A percentile compares a stretch with the other conserved stretches of the same genome.
Conservation (phyloP, 2,888 invertebrate species). For the Zygogramma bicolorata region DNA sequence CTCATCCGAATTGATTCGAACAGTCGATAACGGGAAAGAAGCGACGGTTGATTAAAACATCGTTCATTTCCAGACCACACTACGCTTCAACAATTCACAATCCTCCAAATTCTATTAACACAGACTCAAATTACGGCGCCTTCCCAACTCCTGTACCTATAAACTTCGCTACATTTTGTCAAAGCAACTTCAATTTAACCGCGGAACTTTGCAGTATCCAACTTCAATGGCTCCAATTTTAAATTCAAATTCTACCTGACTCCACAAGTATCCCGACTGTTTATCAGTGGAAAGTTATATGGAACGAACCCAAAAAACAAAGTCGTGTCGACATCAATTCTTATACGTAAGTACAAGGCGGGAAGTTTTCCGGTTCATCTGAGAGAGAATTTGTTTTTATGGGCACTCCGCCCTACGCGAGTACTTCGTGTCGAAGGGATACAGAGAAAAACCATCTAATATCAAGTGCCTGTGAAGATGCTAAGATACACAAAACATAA, state of each 20-base stretch:
- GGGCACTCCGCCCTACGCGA: slow-evolving; percentile 12
- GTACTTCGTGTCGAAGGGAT: not conserved
- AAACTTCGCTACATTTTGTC: slow-evolving; percentile 29
- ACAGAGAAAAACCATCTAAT: not conserved
- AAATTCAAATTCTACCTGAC: slow-evolving; percentile 33
- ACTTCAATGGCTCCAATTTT: slow-evolving; percentile 29
- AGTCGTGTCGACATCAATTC: slow-evolving; percentile 12
- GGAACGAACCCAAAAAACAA: slow-evolving; percentile 8
- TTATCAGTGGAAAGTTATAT: slow-evolving; percentile 22
- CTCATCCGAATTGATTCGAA: not conserved
- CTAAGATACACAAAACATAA: not conserved
- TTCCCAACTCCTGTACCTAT: slow-evolving; percentile 19
- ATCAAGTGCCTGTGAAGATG: not conserved
- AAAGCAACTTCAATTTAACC: slow-evolving; percentile 21
- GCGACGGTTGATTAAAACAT: not conserved
- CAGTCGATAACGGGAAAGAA: not conserved
- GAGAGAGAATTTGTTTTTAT: slow-evolving; percentile 29
- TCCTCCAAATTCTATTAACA: slow-evolving; percentile 2
- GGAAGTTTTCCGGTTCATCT: slow-evolving; percentile 13
- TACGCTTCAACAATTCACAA: slow-evolving; percentile 9
- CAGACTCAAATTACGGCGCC: slow-evolving; percentile 6
- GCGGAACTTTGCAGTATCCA: slow-evolving; percentile 15
- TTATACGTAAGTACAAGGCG: slow-evolving; percentile 10
- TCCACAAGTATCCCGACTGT: slow-evolving; percentile 24
- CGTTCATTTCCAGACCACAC: not conserved